phyloP scores from a whole-genome alignment of 2,797 vertebrate species.

The Botia kubotai region DNA sequence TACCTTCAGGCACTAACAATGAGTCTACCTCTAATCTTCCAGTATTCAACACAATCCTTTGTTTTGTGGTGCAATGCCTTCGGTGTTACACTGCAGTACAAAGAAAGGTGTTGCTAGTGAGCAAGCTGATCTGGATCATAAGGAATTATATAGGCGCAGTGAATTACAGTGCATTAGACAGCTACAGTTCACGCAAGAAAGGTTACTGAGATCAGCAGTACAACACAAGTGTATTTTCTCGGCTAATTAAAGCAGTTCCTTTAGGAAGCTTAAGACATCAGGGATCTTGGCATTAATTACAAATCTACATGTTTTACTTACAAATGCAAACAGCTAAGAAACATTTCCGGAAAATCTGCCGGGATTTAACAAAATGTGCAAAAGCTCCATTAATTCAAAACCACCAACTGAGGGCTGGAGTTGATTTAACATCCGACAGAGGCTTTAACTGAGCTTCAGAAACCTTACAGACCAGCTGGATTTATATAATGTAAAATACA shows the following conservation, averaged over 20 bases:
- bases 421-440: background rate
- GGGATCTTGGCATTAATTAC: slow-evolving; percentile 35
- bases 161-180: slow-evolving; percentile 5
- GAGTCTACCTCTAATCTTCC: background rate
- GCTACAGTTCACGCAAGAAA: slow-evolving; percentile 11
- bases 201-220: slow-evolving; percentile 21
- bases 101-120: slow-evolving; percentile 8
- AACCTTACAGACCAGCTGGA: background rate
- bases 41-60: background rate
- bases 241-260: slow-evolving; percentile 38
- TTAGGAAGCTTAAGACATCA: slow-evolving; percentile 48
- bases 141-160: background rate
- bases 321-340: slow-evolving; percentile 29
- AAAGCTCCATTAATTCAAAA: background rate
- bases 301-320: slow-evolving; percentile 32
- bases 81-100: background rate
- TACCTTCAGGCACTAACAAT: slow-evolving; percentile 15
- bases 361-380: background rate
- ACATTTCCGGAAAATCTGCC: slow-evolving; percentile 8
- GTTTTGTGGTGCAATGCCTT: background rate
- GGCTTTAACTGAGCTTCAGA: background rate
- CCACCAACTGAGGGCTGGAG: background rate
- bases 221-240: slow-evolving; percentile 27
- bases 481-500: background rate
- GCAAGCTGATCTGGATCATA: slow-evolving; percentile 1